A percentile compares a stretch with the other conserved stretches of the same genome.
Conservation (phyloP, 2,113 vertebrate species). For the Andinoacara biseriatus region DNA sequence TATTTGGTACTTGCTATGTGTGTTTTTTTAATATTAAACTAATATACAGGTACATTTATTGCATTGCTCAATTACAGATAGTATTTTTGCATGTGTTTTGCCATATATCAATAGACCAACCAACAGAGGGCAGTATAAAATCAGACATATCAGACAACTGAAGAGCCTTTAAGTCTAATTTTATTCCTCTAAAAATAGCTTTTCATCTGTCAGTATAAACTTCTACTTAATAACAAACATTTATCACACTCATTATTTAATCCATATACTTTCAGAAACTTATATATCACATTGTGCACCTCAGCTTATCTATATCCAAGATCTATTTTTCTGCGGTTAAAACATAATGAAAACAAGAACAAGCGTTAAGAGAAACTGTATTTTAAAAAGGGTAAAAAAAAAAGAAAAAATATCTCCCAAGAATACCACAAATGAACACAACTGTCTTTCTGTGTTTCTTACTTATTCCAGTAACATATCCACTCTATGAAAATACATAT, state of each 20-base stretch:
- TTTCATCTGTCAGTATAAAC: slow-evolving; percentile 49
- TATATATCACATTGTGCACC: slow-evolving; percentile 52
- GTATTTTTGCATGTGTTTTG: background rate
- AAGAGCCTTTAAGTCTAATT: slow-evolving; percentile 59
- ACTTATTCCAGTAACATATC: slow-evolving; percentile 15
- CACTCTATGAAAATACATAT: slow-evolving; percentile 18
- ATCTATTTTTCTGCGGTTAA: slow-evolving; percentile 12
- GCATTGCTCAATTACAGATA: background rate
- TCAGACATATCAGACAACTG: slow-evolving; percentile 61
- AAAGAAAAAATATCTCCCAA: slow-evolving; percentile 25
- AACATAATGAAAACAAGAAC: slow-evolving; percentile 49
- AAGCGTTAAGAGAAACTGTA: slow-evolving; percentile 25
- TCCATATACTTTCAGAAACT: slow-evolving; percentile 40
- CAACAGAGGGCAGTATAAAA: slow-evolving; percentile 65
- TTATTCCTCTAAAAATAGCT: slow-evolving; percentile 72
- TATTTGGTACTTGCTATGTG: background rate
- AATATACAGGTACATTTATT: background rate
- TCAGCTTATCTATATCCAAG: slow-evolving; percentile 26
- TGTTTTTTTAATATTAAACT: slow-evolving; percentile 7
- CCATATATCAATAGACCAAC: slow-evolving; percentile 14
- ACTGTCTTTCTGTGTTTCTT: slow-evolving; percentile 9
- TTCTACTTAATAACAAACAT: slow-evolving; percentile 50
- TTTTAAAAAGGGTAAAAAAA: slow-evolving; percentile 46
- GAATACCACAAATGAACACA: slow-evolving; percentile 12
- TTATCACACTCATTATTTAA: slow-evolving; percentile 42